Base-by-base conservation (phyloP, 2,888 invertebrate genomes). In the Clusia tigrina region DNA sequence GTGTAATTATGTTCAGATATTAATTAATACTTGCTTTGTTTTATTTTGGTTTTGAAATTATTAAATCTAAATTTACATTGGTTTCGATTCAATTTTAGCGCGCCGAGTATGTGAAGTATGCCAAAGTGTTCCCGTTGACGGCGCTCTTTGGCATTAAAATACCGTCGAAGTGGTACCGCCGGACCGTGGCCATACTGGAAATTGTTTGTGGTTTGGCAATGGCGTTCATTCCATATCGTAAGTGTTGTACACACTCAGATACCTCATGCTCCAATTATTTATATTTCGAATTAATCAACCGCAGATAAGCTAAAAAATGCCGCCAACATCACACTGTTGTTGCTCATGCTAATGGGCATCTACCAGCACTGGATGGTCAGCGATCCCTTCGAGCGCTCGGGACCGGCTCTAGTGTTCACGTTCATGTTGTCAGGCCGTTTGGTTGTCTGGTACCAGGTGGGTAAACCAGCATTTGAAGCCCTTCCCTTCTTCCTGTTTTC, bases 291-390 rank as follows among this genome's bases (percentile, higher is more conserved):
- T 12, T 32, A 6, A 12, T 32, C 12, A 60, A 6, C 25, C 10
- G 42, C 86, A 96, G 96, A 94, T 83, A 92, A 92, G 84, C 85
- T 96, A 67, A 97, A 97, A 85, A 94, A 96, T 82, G 87, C 89
- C 54, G 94, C 96, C 51, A 98, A 98, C 84, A 85, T 92, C 10
- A 89, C 93, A 32, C 87, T 98, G 64, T 87, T 98, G 48, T 69
- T 92, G 58, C 85, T 96, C 69, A 96, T 95, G 89, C 80, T 95
- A 67, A 88, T 95, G 84, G 95, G 95, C 37, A 92, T 95, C 60
- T 96, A 97, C 83, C 95, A 95, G 15, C 96, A 96, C 81, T 90
- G 93, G 78, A 92, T 94, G 90, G 93, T 95, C 32, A 93, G 93
- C 58, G 95, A 96, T 83, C 94, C 94, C 70, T 91, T 96, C 82